phyloP scores from a whole-genome alignment of 2,113 vertebrate genomes.

The Cochlearius cochlearius region DNA sequence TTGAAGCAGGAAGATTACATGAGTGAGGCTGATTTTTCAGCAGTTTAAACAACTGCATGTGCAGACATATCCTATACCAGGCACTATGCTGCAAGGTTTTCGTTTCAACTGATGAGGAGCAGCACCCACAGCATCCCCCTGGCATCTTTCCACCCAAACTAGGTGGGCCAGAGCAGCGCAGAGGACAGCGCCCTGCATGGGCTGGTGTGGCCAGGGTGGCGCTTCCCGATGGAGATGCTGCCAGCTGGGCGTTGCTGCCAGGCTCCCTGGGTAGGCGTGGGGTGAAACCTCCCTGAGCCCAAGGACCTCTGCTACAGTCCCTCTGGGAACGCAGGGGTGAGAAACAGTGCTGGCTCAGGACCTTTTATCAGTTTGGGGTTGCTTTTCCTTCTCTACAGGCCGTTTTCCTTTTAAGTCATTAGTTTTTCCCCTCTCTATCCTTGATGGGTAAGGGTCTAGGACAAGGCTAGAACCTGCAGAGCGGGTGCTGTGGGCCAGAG shows the following conservation, averaged over 20 bases:
- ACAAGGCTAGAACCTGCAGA: background rate
- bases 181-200: background rate
- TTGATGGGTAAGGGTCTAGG: background rate
- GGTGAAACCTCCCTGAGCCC: background rate
- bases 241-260: background rate
- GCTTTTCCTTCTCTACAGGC: background rate
- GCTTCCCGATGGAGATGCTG: background rate
- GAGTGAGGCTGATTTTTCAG: background rate
- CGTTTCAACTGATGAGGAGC: fast-evolving
- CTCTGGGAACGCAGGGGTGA: background rate
- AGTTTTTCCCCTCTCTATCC: background rate
- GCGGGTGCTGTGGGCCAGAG: background rate
- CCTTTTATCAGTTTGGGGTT: background rate
- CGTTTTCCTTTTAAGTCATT: background rate
- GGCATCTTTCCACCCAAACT: background rate
- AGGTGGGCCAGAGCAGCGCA: background rate
- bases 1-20: background rate
- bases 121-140: background rate
- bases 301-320: background rate
- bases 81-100: background rate
- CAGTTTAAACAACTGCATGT: background rate
- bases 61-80: background rate
- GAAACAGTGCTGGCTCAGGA: background rate
- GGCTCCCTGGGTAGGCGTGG: background rate
- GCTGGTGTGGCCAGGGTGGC: background rate